A percentile compares a stretch with the other conserved stretches of the same genome.
These are phyloP conservation scores for Polypterus bichir DNA, from an alignment of 2,113 vertebrate species.

Conservation along the genomic window DNA sequence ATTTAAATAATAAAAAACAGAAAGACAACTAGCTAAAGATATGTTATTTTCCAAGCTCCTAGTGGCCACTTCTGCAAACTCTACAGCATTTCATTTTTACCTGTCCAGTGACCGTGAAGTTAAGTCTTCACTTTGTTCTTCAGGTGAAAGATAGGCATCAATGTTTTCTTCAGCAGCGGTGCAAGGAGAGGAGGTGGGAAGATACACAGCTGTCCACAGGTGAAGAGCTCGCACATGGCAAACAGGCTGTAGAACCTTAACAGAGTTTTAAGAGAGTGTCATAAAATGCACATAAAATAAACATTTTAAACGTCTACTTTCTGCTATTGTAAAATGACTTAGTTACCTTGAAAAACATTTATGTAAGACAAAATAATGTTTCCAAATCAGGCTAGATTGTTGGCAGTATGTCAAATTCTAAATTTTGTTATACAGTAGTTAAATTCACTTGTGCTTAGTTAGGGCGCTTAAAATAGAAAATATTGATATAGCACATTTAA, in stretches of 20 bases:
- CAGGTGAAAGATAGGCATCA: constrained; percentile 74
- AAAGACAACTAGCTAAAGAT: no score
- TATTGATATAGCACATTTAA: no score
- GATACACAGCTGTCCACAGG: constrained; percentile 91
- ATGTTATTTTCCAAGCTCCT: no score
- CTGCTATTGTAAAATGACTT: neutral
- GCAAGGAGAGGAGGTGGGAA: constrained; percentile 83
- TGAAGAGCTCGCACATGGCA: constrained; percentile 90
- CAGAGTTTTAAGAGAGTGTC: neutral
- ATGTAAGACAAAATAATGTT: no score
- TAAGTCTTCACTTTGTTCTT: constrained; percentile 73
- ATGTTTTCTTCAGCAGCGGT: constrained; percentile 81
- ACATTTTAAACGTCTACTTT: neutral
- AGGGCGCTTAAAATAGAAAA: no score
- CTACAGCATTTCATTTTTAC: constrained; percentile 31
- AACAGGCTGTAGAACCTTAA: constrained; percentile 87
- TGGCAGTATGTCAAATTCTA: no score
- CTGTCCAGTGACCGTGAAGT: constrained; percentile 78
- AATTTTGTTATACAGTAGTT: no score
- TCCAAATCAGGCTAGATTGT: no score
- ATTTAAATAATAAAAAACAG: no score
- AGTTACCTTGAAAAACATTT: no score
- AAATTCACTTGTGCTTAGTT: no score
- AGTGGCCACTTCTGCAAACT: no score
- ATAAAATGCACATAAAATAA: neutral